Conservation (phyloP, 1,140 invertebrate genomes). For the Drosophila novamexicana region DNA sequence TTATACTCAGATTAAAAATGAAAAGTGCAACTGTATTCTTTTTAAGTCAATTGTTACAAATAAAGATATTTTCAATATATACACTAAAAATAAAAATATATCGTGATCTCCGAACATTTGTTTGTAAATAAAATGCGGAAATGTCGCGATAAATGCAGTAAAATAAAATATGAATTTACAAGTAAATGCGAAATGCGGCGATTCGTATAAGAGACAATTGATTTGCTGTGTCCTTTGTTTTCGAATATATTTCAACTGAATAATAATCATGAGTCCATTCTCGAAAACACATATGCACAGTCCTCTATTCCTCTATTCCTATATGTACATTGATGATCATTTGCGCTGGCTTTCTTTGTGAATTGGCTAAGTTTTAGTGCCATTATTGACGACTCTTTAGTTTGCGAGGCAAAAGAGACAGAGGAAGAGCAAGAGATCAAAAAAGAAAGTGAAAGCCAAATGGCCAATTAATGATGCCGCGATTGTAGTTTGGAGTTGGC, state of each 20-base stretch:
- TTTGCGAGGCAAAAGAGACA: conserved; percentile 1
- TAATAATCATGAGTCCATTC: neutral
- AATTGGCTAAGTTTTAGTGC: conserved; percentile 15
- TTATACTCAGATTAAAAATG: too few relatives aligned
- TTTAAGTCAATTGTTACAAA: too few relatives aligned
- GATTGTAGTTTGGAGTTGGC: conserved; percentile 34
- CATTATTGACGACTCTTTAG: conserved; percentile 21
- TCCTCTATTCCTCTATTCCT: too few relatives aligned
- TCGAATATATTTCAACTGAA: conserved; percentile 4
- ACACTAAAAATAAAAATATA: too few relatives aligned
- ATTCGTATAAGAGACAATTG: too few relatives aligned
- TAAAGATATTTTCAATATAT: too few relatives aligned
- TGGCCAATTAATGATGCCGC: conserved; percentile 45
- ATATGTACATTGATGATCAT: conserved; percentile 1
- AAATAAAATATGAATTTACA: too few relatives aligned
- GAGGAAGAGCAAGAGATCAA: conserved; percentile 29
- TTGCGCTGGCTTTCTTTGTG: conserved; percentile 26
- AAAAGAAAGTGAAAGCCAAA: conserved; percentile 58
- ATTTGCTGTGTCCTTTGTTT: neutral
- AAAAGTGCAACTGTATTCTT: too few relatives aligned
- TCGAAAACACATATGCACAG: neutral
- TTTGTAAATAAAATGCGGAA: too few relatives aligned
- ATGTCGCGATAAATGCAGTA: too few relatives aligned
- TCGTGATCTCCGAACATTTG: too few relatives aligned
- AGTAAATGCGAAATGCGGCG: too few relatives aligned